These are phyloP conservation scores for Oceanites oceanicus DNA, from an alignment of 2,113 vertebrate species.

Conservation along the genomic window DNA sequence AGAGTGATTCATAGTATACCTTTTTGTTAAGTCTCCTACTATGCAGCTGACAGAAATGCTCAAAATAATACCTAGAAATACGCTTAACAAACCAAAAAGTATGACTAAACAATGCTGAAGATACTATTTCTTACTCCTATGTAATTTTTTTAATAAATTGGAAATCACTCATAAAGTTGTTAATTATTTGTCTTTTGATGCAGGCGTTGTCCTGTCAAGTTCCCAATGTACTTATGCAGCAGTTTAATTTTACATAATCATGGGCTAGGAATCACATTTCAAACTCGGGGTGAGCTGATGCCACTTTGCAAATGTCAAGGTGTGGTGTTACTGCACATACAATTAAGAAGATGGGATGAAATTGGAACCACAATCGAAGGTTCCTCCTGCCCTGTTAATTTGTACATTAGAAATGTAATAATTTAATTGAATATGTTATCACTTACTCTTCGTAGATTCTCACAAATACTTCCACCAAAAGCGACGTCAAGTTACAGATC, in stretches of 20 bases:
- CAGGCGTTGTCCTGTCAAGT: neutral
- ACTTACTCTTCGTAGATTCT: neutral
- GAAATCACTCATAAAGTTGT: neutral
- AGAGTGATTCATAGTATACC: conserved; percentile 38
- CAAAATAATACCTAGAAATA: conserved; percentile 16
- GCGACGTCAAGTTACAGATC: neutral
- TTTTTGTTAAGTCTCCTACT: conserved; percentile 39
- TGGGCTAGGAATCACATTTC: conserved; percentile 73
- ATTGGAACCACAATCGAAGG: conserved; percentile 63
- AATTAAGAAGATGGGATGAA: conserved; percentile 80
- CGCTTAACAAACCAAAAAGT: neutral
- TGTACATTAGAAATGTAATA: conserved; percentile 54
- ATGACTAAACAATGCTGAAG: neutral
- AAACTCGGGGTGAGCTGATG: conserved; percentile 70
- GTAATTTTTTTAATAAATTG: neutral
- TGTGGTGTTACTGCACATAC: conserved; percentile 75
- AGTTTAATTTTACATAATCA: conserved; percentile 69
- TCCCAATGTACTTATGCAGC: conserved; percentile 12
- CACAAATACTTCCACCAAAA: neutral
- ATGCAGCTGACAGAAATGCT: conserved; percentile 8
- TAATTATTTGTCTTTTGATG: neutral
- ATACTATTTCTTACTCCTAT: neutral
- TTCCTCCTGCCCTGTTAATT: conserved; percentile 64
- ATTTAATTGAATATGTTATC: conserved; percentile 49
- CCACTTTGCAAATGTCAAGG: conserved; percentile 63